These are phyloP conservation scores for Linnaemya vulpina DNA, from an alignment of 2,888 invertebrate genomes.

Conservation along the genomic window DNA sequence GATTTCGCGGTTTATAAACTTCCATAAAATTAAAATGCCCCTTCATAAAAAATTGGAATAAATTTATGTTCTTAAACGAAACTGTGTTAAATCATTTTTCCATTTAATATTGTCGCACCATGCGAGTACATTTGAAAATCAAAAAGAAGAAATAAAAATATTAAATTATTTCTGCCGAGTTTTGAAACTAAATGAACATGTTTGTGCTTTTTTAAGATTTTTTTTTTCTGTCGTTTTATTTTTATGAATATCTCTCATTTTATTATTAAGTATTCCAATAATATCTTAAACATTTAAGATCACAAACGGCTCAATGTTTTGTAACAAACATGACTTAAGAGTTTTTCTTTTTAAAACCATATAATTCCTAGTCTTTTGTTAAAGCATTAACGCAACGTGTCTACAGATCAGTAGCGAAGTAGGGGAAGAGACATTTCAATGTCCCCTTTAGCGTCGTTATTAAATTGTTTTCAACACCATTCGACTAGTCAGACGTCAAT, in stretches of 20 bases:
- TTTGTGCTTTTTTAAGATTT: conserved; percentile 33
- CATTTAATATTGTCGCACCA: conserved; percentile 57
- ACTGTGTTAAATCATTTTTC: conserved; percentile 65
- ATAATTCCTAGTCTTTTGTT: conserved; percentile 54
- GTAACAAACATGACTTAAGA: conserved; percentile 54
- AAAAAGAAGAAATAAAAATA: neutral
- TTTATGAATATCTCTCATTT: conserved; percentile 54
- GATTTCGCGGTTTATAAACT: conserved; percentile 60
- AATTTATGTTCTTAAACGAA: conserved; percentile 59
- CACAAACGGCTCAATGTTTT: conserved; percentile 62
- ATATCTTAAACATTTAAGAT: conserved; percentile 65
- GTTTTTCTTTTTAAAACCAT: conserved; percentile 25
- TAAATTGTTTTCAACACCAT: conserved; percentile 72
- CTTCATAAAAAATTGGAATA: conserved; percentile 22
- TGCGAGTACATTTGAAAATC: neutral
- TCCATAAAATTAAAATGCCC: conserved; percentile 37
- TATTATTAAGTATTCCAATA: conserved; percentile 70
- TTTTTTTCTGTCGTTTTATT: neutral
- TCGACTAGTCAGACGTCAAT: conserved; percentile 55
- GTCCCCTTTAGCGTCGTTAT: conserved; percentile 67
- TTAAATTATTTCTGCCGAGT: conserved; percentile 10
- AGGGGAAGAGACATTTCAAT: neutral
- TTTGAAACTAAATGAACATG: conserved; percentile 65
- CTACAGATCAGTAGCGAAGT: neutral
- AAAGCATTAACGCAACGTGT: conserved; percentile 28